Percentiles rank a stretch among this genome's conserved stretches.
Evolutionary conservation across 2,113 vertebrate species (phyloP).

Genomic region (Neotoma lepida): DNA sequence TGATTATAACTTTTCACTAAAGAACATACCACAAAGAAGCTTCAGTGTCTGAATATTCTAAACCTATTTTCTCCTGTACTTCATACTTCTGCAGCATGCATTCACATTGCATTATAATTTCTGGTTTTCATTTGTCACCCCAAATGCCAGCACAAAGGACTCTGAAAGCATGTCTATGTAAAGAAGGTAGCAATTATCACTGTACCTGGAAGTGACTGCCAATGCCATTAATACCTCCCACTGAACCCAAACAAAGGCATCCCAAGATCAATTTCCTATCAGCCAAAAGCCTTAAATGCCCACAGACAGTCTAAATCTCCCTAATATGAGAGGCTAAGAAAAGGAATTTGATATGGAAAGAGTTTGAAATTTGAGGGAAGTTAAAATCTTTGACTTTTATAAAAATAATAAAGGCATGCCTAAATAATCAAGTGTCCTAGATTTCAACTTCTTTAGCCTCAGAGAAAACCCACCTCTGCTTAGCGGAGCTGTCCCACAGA

Average conservation of each 20-base stretch:
- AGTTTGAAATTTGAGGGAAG: background rate
- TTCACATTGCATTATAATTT: background rate
- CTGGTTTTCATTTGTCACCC: background rate
- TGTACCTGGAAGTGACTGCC: background rate
- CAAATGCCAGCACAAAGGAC: background rate
- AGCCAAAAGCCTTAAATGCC: constrained; percentile 20
- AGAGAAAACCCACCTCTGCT: background rate
- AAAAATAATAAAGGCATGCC: constrained; percentile 5
- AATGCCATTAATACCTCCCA: background rate
- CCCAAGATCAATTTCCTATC: background rate
- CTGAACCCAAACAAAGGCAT: background rate
- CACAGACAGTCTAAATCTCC: background rate
- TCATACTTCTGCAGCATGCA: background rate
- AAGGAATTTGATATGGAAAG: background rate
- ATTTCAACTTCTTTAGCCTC: constrained; percentile 45
- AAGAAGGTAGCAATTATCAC: background rate
- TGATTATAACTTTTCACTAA: constrained; percentile 30
- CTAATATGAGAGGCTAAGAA: background rate
- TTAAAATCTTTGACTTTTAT: constrained; percentile 7
- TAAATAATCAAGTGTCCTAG: background rate
- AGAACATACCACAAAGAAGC: constrained; percentile 6
- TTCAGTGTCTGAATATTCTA: constrained; percentile 2
- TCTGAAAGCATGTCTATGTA: background rate
- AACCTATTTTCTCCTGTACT: background rate
- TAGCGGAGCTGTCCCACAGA: background rate